Evolutionary conservation across 1,140 invertebrate species (phyloP).

Genomic region (Drosophila ficusphila): DNA sequence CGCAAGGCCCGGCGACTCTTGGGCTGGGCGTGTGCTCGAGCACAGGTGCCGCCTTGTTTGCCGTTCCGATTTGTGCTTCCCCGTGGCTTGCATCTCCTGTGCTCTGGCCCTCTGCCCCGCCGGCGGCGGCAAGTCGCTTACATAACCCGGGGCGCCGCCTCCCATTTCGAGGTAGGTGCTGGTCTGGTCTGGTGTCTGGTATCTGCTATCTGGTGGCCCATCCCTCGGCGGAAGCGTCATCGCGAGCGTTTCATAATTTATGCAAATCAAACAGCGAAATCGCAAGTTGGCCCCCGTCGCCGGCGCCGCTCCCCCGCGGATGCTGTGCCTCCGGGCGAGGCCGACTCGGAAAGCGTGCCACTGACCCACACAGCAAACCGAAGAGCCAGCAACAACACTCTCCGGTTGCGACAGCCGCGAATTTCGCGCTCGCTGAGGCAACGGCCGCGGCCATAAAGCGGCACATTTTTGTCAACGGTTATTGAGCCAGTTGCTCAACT

Average conservation of each 20-base stretch:
- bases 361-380: conserved; percentile 68
- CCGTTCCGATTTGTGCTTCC: conserved; percentile 65
- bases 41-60: conserved; percentile 38
- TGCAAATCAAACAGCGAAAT: conserved; percentile 57
- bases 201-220: conserved; percentile 31
- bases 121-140: conserved; percentile 31
- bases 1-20: conserved; percentile 38
- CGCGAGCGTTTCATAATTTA: conserved; percentile 66
- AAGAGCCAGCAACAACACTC: conserved; percentile 17
- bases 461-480: conserved; percentile 72
- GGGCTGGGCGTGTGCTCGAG: conserved; percentile 16
- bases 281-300: conserved; percentile 32
- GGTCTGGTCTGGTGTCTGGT: neutral
- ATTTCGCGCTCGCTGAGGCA: conserved; percentile 37
- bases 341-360: conserved; percentile 56
- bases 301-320: conserved; percentile 24
- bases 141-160: conserved; percentile 48
- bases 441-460: conserved; percentile 53
- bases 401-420: conserved; percentile 61
- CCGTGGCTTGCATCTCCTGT: conserved; percentile 52
- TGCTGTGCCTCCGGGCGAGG: conserved; percentile 29
- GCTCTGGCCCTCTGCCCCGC: conserved; percentile 8
- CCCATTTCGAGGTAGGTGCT: conserved; percentile 3
- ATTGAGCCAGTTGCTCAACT: conserved; percentile 58
- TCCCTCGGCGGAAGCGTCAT: conserved; percentile 52